phyloP scores from a whole-genome alignment of 2,113 vertebrate species.

The Takifugu flavidus region DNA sequence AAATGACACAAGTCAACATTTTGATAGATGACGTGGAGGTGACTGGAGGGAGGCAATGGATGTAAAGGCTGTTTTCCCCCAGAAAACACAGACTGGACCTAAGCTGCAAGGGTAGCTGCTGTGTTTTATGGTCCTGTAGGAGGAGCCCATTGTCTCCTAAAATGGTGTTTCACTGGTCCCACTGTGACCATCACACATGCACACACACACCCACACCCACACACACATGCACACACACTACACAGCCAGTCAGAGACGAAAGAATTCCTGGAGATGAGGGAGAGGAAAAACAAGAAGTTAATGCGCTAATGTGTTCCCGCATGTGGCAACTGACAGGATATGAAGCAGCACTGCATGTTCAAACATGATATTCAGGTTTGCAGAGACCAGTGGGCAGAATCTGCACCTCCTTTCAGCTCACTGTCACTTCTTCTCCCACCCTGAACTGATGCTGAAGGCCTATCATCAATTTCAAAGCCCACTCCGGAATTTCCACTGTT shows the following conservation, averaged over 20 bases:
- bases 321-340: not conserved
- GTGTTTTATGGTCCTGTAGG: constrained; percentile 41
- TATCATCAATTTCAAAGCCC: constrained; percentile 18
- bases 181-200: constrained; percentile 17
- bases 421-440: constrained; percentile 15
- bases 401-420: not conserved
- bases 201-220: constrained; percentile 11
- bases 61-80: not conserved
- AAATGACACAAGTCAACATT: not conserved
- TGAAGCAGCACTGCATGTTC: not conserved
- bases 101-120: constrained; percentile 3
- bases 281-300: not conserved
- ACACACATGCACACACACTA: constrained; percentile 1
- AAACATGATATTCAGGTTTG: not conserved
- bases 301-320: not conserved
- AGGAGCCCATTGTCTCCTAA: constrained; percentile 62
- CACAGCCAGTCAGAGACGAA: constrained; percentile 21
- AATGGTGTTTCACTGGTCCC: constrained; percentile 57
- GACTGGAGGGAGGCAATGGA: not conserved
- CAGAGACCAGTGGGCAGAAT: not conserved
- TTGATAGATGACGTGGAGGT: constrained; percentile 1
- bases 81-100: constrained; percentile 15
- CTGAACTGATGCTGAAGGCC: constrained; percentile 15
- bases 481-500: constrained; percentile 26
- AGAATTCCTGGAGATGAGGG: not conserved